These are phyloP conservation scores for Pitangus sulphuratus DNA, from an alignment of 2,797 vertebrate genomes.

Conservation along the genomic window DNA sequence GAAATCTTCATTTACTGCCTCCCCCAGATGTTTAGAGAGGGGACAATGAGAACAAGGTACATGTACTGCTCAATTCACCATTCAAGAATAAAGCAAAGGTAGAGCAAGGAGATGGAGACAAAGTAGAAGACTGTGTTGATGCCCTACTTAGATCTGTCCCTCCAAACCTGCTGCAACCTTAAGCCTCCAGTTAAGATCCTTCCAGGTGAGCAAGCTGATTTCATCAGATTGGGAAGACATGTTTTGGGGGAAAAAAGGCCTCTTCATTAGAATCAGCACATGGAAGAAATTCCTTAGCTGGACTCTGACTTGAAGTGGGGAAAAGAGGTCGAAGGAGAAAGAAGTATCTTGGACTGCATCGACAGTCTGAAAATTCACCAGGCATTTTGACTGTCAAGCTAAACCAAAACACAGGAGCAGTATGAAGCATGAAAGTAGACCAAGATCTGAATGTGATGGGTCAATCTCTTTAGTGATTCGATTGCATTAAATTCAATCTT, in stretches of 20 bases:
- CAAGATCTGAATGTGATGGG: background rate
- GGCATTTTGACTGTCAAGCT: background rate
- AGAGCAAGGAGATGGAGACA: background rate
- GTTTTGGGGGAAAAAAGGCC: accelerated
- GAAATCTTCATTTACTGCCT: background rate
- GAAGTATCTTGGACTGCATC: background rate
- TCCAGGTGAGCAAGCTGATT: background rate
- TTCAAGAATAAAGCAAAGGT: background rate
- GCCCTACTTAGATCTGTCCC: background rate
- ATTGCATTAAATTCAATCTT: conserved; percentile 5
- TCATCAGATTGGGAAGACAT: background rate
- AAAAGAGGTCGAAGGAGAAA: background rate
- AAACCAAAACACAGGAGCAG: background rate
- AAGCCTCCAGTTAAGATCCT: background rate
- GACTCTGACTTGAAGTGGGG: background rate
- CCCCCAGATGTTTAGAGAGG: background rate
- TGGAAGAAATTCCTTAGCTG: background rate
- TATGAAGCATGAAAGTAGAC: background rate
- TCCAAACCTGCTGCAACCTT: background rate
- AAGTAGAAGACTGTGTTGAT: background rate
- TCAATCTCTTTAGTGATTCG: background rate
- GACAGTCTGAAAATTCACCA: background rate
- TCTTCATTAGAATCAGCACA: background rate
- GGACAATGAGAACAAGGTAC: background rate
- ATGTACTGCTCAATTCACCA: background rate